phyloP scores from a whole-genome alignment of 2,888 invertebrate genomes.

The Mycalesis mineus region DNA sequence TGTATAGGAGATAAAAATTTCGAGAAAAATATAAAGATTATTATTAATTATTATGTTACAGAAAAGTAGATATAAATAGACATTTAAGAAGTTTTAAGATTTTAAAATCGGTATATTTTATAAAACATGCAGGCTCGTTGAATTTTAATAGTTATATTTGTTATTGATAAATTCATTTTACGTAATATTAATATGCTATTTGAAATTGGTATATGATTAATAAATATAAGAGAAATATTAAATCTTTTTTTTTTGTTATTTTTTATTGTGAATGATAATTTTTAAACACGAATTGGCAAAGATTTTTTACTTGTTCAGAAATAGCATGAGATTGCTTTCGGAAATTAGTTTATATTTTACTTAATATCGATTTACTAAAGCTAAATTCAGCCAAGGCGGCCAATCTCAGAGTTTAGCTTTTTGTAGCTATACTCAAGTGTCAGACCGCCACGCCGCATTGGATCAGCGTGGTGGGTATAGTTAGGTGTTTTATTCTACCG shows the following conservation, averaged over 20 bases:
- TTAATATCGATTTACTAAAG: no score
- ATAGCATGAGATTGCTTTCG: no score
- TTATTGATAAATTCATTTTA: not conserved
- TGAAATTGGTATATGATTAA: not conserved
- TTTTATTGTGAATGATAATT: not conserved
- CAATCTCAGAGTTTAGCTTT: no score
- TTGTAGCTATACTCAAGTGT: no score
- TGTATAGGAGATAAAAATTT: constrained; percentile 6
- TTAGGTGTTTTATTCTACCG: no score
- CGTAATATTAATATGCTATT: not conserved
- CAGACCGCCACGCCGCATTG: no score
- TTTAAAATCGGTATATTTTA: constrained; percentile 1
- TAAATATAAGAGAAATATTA: not conserved
- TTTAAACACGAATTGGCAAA: not conserved
- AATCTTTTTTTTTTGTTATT: not conserved
- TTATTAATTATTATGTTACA: not conserved
- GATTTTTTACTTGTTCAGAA: no score
- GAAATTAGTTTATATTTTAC: no score
- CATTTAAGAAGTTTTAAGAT: not conserved
- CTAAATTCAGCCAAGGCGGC: no score
- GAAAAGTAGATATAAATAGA: constrained; percentile 3
- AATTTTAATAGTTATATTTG: not conserved
- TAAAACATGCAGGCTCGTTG: not conserved
- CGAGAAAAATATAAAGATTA: constrained; percentile 6
- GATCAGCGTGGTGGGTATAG: no score